phyloP scores from a whole-genome alignment of 2,113 vertebrate genomes.

The Burhinus oedicnemus region DNA sequence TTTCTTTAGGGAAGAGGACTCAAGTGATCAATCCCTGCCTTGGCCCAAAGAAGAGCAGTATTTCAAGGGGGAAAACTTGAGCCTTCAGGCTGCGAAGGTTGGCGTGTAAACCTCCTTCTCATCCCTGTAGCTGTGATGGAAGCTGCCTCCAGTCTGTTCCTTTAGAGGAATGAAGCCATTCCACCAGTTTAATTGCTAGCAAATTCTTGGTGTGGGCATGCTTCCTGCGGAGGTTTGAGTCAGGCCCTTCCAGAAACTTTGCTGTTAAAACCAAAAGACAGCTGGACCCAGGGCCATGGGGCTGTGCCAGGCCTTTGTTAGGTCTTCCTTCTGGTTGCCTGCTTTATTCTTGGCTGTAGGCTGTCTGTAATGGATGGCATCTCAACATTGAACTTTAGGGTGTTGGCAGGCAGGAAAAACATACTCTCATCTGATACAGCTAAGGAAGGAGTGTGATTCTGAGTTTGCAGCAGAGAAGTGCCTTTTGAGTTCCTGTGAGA shows the following conservation, averaged over 20 bases:
- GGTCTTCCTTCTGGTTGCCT: background rate
- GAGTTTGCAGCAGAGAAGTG: background rate
- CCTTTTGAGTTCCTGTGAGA: background rate
- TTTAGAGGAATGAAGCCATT: background rate
- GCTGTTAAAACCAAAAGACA: background rate
- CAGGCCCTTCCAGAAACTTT: background rate
- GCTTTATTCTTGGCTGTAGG: background rate
- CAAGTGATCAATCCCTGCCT: background rate
- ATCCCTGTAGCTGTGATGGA: background rate
- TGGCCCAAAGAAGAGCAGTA: background rate
- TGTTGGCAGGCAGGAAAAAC: background rate
- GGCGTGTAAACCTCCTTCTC: background rate
- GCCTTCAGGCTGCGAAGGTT: background rate
- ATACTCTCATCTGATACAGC: background rate
- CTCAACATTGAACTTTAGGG: background rate
- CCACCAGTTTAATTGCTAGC: background rate
- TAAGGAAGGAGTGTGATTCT: background rate
- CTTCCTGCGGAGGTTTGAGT: background rate
- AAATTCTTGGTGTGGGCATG: background rate
- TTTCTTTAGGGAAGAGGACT: background rate
- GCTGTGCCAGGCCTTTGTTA: too few species aligned
- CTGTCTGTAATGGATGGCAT: background rate
- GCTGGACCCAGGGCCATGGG: background rate
- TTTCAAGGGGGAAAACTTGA: background rate
- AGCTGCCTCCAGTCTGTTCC: background rate